Evolutionary conservation across 2,888 invertebrate genomes (phyloP), one percentile per base, ranked within the genome.

Genomic region (Adela reaumurella): DNA sequence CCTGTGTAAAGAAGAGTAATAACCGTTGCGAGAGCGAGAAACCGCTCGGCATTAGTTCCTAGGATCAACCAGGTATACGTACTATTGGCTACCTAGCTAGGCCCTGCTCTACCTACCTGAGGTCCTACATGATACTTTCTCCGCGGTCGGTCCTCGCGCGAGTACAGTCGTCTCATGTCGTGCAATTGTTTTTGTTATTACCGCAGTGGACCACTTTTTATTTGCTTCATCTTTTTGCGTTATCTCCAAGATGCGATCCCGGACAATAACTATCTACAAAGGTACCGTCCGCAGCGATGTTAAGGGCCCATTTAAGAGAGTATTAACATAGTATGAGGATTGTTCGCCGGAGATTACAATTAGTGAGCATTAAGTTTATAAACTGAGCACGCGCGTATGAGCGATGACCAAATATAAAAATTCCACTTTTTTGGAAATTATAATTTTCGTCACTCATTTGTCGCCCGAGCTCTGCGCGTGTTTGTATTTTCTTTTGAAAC

Each of bases 241-340:
- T 67, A 64, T 68, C 66, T 64, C 55, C 46, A 49, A 19, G 61
- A 62, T 64, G 63, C 58, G 62, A 63, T 65, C 65, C 70, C 61
- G 66, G 61, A 66, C 65, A 67, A 68, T 68, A 62, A 69, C 65
- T 62, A 59, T 66, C 66, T 63, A 61, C 57, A 46, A 47, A 42
- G 35, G 62, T 64, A 68, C 59, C 46, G 62, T 45, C 47, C 11
- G 60, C 62, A 65, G 48, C 53, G 55, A 35, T 35, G 35, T 14
- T 14, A 35, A 35, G 35, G 35, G 35, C 35, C 35, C 35, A 35
- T 35, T 24, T 35, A 35, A 4, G 35, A 35, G n/a, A 35, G 35
- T 35, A 35, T 35, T 35, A 35, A 35, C 8, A 35, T 3, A 3
- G 11, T 35, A 3, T 8, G 35, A 14, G 35, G 35, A 35, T 14